These are phyloP conservation scores for Amphiduros pacificus DNA, from an alignment of 2,888 invertebrate genomes.

Conservation along the genomic window DNA sequence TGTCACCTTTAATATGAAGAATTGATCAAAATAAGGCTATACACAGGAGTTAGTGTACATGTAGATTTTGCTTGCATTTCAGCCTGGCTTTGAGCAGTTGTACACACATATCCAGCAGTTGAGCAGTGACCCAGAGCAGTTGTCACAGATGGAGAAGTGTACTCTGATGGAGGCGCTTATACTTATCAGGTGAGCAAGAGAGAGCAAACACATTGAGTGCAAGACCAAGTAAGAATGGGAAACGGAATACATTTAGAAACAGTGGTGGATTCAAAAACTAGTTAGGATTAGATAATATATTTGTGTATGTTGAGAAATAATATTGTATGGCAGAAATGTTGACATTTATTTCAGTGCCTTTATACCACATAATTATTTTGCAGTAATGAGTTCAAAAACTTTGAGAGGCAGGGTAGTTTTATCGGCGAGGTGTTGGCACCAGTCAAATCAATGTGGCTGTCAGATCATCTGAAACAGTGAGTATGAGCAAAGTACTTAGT, in stretches of 20 bases:
- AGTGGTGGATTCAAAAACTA: too few relatives aligned
- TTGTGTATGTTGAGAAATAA: too few relatives aligned
- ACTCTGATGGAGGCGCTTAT: conserved; percentile 67
- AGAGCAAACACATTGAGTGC: too few relatives aligned
- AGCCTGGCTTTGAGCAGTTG: conserved; percentile 82
- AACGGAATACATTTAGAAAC: too few relatives aligned
- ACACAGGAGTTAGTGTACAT: not conserved
- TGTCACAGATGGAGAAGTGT: conserved; percentile 81
- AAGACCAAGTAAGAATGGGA: too few relatives aligned
- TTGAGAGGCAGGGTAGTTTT: conserved; percentile 72
- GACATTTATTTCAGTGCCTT: too few relatives aligned
- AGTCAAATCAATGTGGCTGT: conserved; percentile 56
- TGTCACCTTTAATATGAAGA: too few relatives aligned
- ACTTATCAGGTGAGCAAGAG: conserved; percentile 51
- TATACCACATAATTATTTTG: conserved; percentile 30
- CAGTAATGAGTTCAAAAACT: conserved; percentile 84
- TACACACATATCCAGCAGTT: conserved; percentile 75
- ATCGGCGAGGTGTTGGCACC: conserved; percentile 73
- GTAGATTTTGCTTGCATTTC: conserved; percentile 21
- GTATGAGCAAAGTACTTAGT: too few relatives aligned
- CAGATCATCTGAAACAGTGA: conserved; percentile 50
- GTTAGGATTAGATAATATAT: too few relatives aligned
- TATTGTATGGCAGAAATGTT: too few relatives aligned
- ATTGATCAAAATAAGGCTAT: too few relatives aligned
- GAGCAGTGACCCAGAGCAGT: conserved; percentile 68